phyloP scores from a whole-genome alignment of 2,797 vertebrate genomes.

The Diceros bicornis region DNA sequence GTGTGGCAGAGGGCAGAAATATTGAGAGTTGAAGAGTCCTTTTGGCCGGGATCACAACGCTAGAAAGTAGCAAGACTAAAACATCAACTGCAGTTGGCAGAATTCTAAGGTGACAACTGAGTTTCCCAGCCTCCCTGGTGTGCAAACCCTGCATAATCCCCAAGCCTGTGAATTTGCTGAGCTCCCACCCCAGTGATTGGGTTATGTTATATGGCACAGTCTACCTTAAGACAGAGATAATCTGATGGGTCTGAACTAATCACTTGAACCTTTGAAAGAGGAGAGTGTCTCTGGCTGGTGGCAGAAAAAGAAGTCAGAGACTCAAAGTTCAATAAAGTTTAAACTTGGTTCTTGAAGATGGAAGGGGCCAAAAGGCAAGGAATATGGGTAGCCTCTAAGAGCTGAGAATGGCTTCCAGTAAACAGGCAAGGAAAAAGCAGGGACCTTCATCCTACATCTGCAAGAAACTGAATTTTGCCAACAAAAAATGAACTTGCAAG shows the following conservation, averaged over 20 bases:
- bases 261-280: background rate
- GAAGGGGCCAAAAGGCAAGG: background rate
- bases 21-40: background rate
- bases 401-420: background rate
- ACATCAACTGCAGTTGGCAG: background rate
- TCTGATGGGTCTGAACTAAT: background rate
- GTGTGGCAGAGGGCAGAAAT: background rate
- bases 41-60: background rate
- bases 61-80: background rate
- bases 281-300: background rate
- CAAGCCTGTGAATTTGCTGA: background rate
- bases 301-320: background rate
- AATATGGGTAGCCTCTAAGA: background rate
- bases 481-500: background rate
- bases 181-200: fast-evolving
- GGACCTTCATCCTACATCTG: too few species aligned
- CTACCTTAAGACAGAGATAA: background rate
- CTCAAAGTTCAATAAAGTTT: background rate
- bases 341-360: background rate
- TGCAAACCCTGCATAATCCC: fast-evolving
- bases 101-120: background rate
- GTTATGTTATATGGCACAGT: too few species aligned
- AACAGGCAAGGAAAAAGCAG: background rate
- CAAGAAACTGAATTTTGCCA: background rate
- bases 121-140: background rate